Base-by-base conservation (phyloP, 2,113 vertebrate species). In the Rynchops niger region DNA sequence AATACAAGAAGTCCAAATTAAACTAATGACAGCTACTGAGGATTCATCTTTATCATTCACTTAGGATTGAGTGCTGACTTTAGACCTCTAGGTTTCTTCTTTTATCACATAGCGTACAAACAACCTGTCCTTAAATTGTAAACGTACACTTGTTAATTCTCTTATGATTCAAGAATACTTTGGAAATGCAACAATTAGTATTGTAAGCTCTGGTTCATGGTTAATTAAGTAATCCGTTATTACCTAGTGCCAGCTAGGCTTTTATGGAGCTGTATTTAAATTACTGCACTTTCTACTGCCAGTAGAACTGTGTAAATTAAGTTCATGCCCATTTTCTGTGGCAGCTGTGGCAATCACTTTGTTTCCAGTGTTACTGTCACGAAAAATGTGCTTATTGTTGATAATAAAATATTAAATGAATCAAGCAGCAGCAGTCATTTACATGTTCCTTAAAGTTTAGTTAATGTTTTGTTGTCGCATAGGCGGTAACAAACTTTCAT, bases 381-480 rank as follows among this genome's bases (percentile, higher is more conserved):
- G 34, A 86, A 86, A 95, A 89, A 86, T 36, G 34, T 40, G 11
- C 42, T 82, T 79, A 42, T 70, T 86, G 55, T 38, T 67, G 26
- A 73, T 95, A 70, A 80, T 86, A 86, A 94, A 96, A 83, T 86
- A 86, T 62, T 73, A 88, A 95, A 43, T 73, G 19, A 40, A 30
- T 87, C 27, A 62, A 82, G 79, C 45, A 87, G 43, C 29, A 62
- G 36, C 55, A 92, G 43, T 79, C 21, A 40, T 12, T 81, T 79
- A 38, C 30, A 9, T 16, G 9, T 82, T 95, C 66, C 49, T 93
- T 94, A 36, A 76, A 91, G 73, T 82, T 78, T 36, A 69, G 19
- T 77, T 88, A 38, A 43, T 76, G 22, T 62, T 85, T 80, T 82
- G 30, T 79, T 91, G 21, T 66, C 76, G 53, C 53, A 47, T 50